Base-by-base conservation (phyloP, 1,140 invertebrate species). In the Trinorchestia longiramus region DNA sequence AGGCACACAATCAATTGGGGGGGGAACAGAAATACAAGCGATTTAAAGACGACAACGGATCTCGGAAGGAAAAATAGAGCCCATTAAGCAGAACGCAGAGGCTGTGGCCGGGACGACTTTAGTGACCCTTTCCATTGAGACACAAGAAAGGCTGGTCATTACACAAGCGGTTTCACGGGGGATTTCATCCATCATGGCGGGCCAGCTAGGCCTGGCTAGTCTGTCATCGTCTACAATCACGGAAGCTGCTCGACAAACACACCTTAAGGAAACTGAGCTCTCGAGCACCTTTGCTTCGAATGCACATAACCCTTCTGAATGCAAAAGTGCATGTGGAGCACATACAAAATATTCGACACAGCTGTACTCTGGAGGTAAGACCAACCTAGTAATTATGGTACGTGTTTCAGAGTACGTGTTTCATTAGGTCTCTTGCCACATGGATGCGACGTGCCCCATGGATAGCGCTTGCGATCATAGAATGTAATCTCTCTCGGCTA, bases 51-150 rank as follows among this genome's bases (percentile, higher is more conserved):
- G 43, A 42, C 88, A 90, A 90, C 88, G 88, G 88, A 4, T 11
- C 88, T 90, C 88, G 41, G 88, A 41, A 90, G 88, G 47, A 43
- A 90, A 90, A 90, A 42, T 42, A 42, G 88, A 90, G 88, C n/a
- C 88, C 36, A 90, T 90, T 90, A 90, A 90, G 43, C 88, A 87
- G 43, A 90, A 43, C 88, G 15, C 88, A 3, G 88, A 42, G 43
- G 88, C 43, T 43, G n/a, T 40, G 43, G 41, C 11, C 36, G 44
- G 40, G 92, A 94, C 36, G 92, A 42, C 44, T 94, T 94, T 43
- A 19, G 92, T 94, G 92, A 45, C 92, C 92, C 92, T 94, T 94
- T 94, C 92, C 43, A 94, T 45, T 94, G 92, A 45, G 43, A 94
- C 36, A 44, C 43, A 43, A 94, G 43, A 94, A 94, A 94, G 92